phyloP scores from a whole-genome alignment of 2,797 vertebrate genomes.

The Channa striata region DNA sequence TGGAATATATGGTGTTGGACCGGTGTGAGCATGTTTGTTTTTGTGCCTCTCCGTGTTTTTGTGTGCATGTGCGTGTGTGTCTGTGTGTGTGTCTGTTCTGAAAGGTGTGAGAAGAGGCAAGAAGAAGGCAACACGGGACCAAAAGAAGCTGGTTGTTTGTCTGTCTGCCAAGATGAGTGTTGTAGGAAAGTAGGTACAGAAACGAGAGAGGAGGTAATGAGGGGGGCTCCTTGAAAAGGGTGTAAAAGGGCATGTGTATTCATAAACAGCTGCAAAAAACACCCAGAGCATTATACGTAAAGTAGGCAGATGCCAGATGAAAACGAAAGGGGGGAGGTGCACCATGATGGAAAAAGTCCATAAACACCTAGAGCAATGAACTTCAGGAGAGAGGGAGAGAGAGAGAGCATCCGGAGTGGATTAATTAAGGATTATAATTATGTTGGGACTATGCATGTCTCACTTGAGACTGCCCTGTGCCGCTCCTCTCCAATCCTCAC shows the following conservation, averaged over 20 bases:
- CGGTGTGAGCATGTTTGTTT: slow-evolving; percentile 68
- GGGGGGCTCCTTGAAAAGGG: slow-evolving; percentile 56
- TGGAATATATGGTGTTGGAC: slow-evolving; percentile 67
- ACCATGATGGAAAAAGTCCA: slow-evolving; percentile 64
- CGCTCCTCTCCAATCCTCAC: slow-evolving; percentile 59
- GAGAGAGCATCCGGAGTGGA: slow-evolving; percentile 76
- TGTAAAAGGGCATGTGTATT: slow-evolving; percentile 77
- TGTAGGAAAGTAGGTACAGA: slow-evolving; percentile 56
- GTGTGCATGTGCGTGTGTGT: slow-evolving; percentile 27
- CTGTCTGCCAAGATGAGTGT: slow-evolving; percentile 66
- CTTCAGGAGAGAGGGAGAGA: slow-evolving; percentile 28
- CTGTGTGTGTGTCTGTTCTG: slow-evolving; percentile 42
- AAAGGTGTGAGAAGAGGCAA: slow-evolving; percentile 69
- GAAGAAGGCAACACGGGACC: slow-evolving; percentile 73
- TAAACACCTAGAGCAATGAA: slow-evolving; percentile 69
- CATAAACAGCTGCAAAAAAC: slow-evolving; percentile 77
- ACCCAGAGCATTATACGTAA: slow-evolving; percentile 68
- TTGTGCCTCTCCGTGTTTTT: slow-evolving; percentile 43
- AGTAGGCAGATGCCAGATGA: slow-evolving; percentile 68
- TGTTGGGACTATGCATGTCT: slow-evolving; percentile 78
- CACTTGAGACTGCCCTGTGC: slow-evolving; percentile 79
- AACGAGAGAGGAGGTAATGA: slow-evolving; percentile 35
- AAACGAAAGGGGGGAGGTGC: slow-evolving; percentile 48
- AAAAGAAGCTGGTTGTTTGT: slow-evolving; percentile 82
- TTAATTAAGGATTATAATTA: slow-evolving; percentile 88